Evolutionary conservation across 2,888 invertebrate species (phyloP).

Genomic region (Atethmia centrago): DNA sequence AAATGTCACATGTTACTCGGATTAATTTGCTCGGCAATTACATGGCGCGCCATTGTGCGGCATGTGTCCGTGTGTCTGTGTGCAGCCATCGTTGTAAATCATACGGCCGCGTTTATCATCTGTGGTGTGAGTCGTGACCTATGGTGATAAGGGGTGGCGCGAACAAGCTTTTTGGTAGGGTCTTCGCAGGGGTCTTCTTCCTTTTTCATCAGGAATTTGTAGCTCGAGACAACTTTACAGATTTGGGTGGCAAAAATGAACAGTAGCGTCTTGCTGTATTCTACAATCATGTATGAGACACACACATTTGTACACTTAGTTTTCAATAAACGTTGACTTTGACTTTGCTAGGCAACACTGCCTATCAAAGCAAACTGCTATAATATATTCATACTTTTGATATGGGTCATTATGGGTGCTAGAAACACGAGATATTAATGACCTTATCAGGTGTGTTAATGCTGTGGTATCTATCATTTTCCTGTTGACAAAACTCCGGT

Average conservation of each 20-base stretch:
- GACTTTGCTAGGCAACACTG: too few species aligned
- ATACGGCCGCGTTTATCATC: conserved; percentile 37
- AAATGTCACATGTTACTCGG: conserved; percentile 83
- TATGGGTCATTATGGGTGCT: too few species aligned
- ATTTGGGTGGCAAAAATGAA: too few species aligned
- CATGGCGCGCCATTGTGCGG: conserved; percentile 71
- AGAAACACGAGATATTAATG: neutral
- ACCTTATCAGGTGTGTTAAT: neutral
- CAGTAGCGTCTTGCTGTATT: too few species aligned
- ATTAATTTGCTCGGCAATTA: conserved; percentile 86
- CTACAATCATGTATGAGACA: too few species aligned
- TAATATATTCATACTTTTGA: too few species aligned
- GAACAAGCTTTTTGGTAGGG: neutral
- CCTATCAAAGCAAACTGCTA: too few species aligned
- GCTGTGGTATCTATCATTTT: conserved; percentile 7
- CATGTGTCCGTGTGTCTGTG: conserved; percentile 8
- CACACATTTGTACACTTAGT: too few species aligned
- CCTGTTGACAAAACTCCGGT: conserved; percentile 2
- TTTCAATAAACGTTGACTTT: too few species aligned
- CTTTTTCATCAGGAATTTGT: too few species aligned
- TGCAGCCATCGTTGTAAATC: conserved; percentile 47
- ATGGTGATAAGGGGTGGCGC: neutral
- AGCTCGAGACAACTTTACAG: too few species aligned
- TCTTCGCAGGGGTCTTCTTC: too few species aligned
- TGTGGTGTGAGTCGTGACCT: conserved; percentile 23